phyloP scores from a whole-genome alignment of 1,140 invertebrate genomes.

The Meloidogyne floridensis region DNA sequence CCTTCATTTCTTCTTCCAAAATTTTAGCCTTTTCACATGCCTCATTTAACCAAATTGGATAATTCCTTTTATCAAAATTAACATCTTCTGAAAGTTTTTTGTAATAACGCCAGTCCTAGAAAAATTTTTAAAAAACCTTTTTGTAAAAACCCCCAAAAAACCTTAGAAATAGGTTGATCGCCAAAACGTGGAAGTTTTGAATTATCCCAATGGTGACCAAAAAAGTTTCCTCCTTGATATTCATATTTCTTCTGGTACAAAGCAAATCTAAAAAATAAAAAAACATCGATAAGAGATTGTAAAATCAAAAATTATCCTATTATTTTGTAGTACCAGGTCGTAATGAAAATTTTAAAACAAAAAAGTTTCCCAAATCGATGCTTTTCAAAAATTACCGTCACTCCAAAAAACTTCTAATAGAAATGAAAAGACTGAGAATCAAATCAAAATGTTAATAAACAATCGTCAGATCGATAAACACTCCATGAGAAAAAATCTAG shows the following conservation, averaged over 20 bases:
- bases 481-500: neutral
- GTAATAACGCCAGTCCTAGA: conserved; percentile 62
- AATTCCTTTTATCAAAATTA: conserved; percentile 52
- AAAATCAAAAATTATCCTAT: too few species aligned
- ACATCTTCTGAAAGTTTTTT: conserved; percentile 59
- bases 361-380: too few species aligned
- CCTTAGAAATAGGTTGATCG: conserved; percentile 61
- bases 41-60: conserved; percentile 16
- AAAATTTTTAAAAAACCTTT: neutral
- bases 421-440: too few species aligned
- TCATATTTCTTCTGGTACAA: conserved; percentile 62
- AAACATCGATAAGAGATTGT: neutral
- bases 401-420: too few species aligned
- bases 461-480: too few species aligned
- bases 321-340: too few species aligned
- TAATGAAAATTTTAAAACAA: too few species aligned
- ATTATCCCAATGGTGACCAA: conserved; percentile 37
- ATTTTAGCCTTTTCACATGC: conserved; percentile 7
- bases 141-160: neutral
- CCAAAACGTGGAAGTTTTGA: conserved; percentile 54
- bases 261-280: conserved; percentile 37
- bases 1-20: neutral
- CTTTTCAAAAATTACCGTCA: too few species aligned
- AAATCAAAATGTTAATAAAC: too few species aligned
- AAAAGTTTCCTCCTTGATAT: conserved; percentile 26